Evolutionary conservation across 2,888 invertebrate genomes (phyloP).

Genomic region (Sepioteuthis lessoniana): DNA sequence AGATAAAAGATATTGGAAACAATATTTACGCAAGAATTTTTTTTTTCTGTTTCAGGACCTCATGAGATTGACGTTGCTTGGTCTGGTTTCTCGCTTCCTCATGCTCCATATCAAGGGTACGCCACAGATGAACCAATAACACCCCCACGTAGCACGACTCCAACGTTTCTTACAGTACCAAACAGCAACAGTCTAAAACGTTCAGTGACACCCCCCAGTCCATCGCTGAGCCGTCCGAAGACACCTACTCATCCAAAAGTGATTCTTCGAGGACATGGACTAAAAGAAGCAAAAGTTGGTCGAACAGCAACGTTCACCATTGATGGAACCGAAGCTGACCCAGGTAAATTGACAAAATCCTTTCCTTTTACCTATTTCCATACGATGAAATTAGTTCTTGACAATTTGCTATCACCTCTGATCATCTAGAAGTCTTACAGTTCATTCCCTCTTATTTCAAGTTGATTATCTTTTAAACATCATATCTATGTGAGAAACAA

Average conservation of each 20-base stretch:
- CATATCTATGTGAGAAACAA: too few species aligned
- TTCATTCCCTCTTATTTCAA: too few species aligned
- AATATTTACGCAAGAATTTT: background rate
- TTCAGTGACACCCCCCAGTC: background rate
- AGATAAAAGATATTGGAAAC: too few species aligned
- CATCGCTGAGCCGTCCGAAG: background rate
- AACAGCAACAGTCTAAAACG: background rate
- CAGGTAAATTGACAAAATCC: conserved; percentile 55
- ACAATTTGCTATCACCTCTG: too few species aligned
- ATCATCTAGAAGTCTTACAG: too few species aligned
- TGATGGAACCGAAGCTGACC: conserved; percentile 63
- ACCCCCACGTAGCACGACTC: background rate
- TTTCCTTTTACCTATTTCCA: too few species aligned
- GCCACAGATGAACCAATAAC: conserved; percentile 56
- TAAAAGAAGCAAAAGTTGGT: conserved; percentile 65
- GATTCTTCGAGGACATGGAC: conserved; percentile 62
- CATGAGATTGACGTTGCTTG: conserved; percentile 67
- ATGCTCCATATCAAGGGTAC: conserved; percentile 63
- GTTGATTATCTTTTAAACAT: too few species aligned
- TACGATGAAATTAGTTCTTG: too few species aligned
- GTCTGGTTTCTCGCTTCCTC: conserved; percentile 63
- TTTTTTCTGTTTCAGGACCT: conserved; percentile 56
- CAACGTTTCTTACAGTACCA: background rate
- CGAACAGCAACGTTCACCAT: conserved; percentile 64
- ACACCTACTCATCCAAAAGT: conserved; percentile 58